These are phyloP conservation scores for Paraplagusia blochii DNA, from an alignment of 2,113 vertebrate genomes.

Conservation along the genomic window DNA sequence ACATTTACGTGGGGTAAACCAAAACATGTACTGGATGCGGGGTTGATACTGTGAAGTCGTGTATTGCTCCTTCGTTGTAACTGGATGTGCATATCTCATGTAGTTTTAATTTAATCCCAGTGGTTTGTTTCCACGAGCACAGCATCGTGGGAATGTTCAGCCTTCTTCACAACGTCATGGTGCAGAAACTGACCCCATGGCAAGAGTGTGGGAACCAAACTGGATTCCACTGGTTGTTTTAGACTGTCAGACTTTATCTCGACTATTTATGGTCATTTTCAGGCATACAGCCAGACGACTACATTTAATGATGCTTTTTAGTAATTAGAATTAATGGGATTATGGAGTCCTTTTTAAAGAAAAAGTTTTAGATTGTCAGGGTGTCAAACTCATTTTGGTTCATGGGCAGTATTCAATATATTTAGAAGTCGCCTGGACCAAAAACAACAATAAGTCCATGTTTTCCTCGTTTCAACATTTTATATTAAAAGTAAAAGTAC, in stretches of 20 bases:
- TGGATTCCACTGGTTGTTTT: constrained; percentile 39
- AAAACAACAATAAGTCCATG: no score
- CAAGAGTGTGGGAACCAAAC: constrained; percentile 68
- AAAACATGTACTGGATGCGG: no score
- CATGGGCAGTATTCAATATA: no score
- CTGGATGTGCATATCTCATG: constrained; percentile 1
- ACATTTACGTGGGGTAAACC: no score
- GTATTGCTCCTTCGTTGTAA: background rate
- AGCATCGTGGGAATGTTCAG: constrained; percentile 73
- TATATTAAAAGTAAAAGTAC: no score
- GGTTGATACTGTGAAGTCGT: background rate
- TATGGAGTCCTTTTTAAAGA: no score
- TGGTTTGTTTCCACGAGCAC: constrained; percentile 57
- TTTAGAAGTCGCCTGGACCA: no score
- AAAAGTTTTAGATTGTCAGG: no score
- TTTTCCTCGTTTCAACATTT: no score
- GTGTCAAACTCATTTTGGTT: no score
- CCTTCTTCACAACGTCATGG: constrained; percentile 62
- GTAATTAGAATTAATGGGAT: no score
- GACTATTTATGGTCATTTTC: constrained; percentile 30
- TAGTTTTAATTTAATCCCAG: constrained; percentile 40
- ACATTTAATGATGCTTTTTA: background rate
- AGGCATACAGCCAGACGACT: background rate
- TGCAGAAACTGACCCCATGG: constrained; percentile 45
- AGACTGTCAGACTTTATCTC: constrained; percentile 20